Evolutionary conservation across 2,797 vertebrate genomes (phyloP).

Genomic region (Halcyon badia): DNA sequence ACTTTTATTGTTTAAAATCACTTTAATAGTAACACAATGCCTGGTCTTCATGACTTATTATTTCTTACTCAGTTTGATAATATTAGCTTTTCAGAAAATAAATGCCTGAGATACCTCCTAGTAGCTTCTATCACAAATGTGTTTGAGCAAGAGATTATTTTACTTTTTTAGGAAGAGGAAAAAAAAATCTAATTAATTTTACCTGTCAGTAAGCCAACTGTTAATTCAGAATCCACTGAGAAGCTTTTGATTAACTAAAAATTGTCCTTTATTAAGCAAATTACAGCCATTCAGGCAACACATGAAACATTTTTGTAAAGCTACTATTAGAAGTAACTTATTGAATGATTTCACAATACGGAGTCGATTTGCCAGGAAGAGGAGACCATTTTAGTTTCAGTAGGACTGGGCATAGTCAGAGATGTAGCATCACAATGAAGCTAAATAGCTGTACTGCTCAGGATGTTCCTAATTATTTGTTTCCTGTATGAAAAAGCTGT

Average conservation of each 20-base stretch:
- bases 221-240: slow-evolving; percentile 35
- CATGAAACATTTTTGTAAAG: not conserved
- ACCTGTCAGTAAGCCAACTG: slow-evolving; percentile 20
- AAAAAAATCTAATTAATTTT: slow-evolving; percentile 29
- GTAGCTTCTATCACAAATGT: not conserved
- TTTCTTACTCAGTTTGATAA: not conserved
- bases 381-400: not conserved
- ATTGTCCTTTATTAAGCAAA: slow-evolving; percentile 31
- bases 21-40: not conserved
- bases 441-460: slow-evolving; percentile 3
- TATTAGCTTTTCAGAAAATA: slow-evolving; percentile 1
- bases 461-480: slow-evolving; percentile 17
- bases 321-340: not conserved
- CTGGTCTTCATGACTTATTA: not conserved
- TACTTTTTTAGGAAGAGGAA: not conserved
- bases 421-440: not conserved
- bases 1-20: not conserved
- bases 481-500: slow-evolving; percentile 39
- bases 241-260: slow-evolving; percentile 46
- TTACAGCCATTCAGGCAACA: slow-evolving; percentile 15
- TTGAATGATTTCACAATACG: not conserved
- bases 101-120: not conserved
- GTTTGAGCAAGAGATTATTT: not conserved
- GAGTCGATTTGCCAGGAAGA: not conserved
- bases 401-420: not conserved